Base-by-base conservation (phyloP, 1,140 invertebrate genomes). In the Caenorhabditis briggsae region DNA sequence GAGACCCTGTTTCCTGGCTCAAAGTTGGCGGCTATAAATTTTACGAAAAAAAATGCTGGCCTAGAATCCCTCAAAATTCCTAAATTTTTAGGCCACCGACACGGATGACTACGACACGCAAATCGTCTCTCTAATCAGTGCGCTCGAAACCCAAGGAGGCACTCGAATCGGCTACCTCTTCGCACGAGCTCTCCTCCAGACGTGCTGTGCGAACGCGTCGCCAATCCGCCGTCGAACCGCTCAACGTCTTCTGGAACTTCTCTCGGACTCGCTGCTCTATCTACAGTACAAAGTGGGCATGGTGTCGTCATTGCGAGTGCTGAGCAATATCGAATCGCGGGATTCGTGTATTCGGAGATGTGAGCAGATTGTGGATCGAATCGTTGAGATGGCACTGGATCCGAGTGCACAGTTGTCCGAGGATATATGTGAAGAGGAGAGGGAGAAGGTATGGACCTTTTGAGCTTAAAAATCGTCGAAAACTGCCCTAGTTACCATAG, bases 321-420 rank as follows among this genome's bases (percentile, higher is more conserved):
- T 78, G n/a, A 78, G 46, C 5, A 78, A 78, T 50, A 20, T 78
- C 3, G 70, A 78, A 43, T 50, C 70, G 20, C 70, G 70, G 9
- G 70, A 78, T 50, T 48, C 70, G 11, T 78, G 70, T 11, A 50
- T 78, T 23, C 16, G 70, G 18, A 43, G 70, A 23, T 78, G 70
- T 78, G 70, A 78, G 23, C 70, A 78, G 50, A 50, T 78, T 53
- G 70, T 78, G 7, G 70, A 78, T 78, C 43, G 70, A 50, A 20
- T 78, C 8, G 70, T 78, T n/a, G 70, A 78, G 50, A 78, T 78
- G 43, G 46, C 70, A 11, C 6, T 78, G 12, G 70, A 78, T 78
- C 46, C 46, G 6, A 46, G 14, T 46, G 41, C 41, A 2, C 18
- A 46, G 20, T 46, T 78, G 3, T 78, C 70, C 5, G 70, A 78